These are phyloP conservation scores for Philhelius pedissequus DNA, from an alignment of 2,888 invertebrate genomes.

Conservation along the genomic window DNA sequence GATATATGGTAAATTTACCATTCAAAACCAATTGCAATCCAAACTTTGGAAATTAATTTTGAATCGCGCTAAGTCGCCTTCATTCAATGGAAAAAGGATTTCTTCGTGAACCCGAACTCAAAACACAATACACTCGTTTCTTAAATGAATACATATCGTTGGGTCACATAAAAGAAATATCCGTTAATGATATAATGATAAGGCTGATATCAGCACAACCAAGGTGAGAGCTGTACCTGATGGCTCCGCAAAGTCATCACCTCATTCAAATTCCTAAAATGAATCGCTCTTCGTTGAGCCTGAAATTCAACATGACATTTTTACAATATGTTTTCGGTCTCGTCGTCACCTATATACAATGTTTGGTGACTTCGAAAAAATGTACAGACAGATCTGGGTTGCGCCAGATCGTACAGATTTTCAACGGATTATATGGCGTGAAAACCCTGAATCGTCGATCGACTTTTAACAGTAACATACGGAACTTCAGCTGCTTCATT, in stretches of 20 bases:
- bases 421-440: conserved; percentile 47
- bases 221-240: too few species aligned
- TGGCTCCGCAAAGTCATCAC: too few species aligned
- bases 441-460: background rate
- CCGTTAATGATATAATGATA: background rate
- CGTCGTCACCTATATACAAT: background rate
- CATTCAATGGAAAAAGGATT: too few species aligned
- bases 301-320: too few species aligned
- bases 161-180: conserved; percentile 33
- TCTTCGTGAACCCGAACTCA: too few species aligned
- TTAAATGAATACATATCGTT: conserved; percentile 30
- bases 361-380: conserved; percentile 40
- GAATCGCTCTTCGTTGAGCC: conserved; percentile 34
- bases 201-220: too few species aligned
- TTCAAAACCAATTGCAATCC: background rate
- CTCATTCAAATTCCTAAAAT: conserved; percentile 31
- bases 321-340: conserved; percentile 5
- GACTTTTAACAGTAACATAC: background rate
- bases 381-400: conserved; percentile 45
- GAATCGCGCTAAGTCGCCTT: conserved; percentile 17
- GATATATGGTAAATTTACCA: too few species aligned
- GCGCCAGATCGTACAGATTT: conserved; percentile 12
- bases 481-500: conserved; percentile 51
- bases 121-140: conserved; percentile 44
- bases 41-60: conserved; percentile 5